Conservation (phyloP, 2,888 invertebrate genomes). For the Octonoba sinensis region DNA sequence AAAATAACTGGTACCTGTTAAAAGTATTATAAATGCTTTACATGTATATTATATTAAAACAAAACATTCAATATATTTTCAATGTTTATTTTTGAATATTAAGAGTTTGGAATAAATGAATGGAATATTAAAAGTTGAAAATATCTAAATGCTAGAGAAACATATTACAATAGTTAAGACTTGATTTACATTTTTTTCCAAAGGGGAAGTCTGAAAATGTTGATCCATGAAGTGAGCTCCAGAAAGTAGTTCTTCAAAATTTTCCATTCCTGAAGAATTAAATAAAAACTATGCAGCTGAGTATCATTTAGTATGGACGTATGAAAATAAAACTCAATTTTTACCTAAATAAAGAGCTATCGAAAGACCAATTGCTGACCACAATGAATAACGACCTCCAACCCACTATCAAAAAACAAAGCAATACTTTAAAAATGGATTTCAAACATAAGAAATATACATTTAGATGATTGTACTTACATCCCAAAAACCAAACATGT, state of each 20-base stretch:
- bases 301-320: neutral
- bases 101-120: neutral
- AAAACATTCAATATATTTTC: neutral
- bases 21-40: neutral
- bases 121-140: slow-evolving; percentile 1
- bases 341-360: slow-evolving; percentile 90
- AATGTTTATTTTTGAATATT: neutral
- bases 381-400: slow-evolving; percentile 95
- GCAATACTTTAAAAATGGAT: neutral
- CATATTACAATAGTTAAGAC: neutral
- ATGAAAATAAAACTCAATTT: slow-evolving; percentile 23
- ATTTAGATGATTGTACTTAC: slow-evolving; percentile 70
- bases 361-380: slow-evolving; percentile 99
- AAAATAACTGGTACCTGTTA: slow-evolving; percentile 89
- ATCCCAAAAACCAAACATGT: slow-evolving; percentile 99
- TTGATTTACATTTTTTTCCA: slow-evolving; percentile 87
- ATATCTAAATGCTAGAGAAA: neutral
- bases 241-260: slow-evolving; percentile 90
- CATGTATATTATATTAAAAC: slow-evolving; percentile 5
- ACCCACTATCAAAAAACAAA: slow-evolving; percentile 81
- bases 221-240: slow-evolving; percentile 95
- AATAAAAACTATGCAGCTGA: too few relatives aligned
- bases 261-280: slow-evolving; percentile 78
- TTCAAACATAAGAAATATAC: neutral
- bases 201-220: slow-evolving; percentile 87